Conservation (phyloP, 2,797 vertebrate species). For the Epinephelus awoara region DNA sequence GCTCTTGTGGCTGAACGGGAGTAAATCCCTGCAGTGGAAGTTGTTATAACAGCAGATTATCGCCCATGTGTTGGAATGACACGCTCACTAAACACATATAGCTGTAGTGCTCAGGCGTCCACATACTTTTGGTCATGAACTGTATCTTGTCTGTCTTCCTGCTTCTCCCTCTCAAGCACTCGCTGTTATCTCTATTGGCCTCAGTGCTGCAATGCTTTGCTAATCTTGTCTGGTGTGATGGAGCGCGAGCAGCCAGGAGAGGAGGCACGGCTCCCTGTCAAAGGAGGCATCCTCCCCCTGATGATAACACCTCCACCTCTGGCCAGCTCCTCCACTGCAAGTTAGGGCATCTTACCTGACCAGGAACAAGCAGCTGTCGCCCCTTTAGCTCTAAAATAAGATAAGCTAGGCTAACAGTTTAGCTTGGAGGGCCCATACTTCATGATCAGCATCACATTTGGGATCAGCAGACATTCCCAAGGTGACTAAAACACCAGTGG, state of each 20-base stretch:
- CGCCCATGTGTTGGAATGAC: no score
- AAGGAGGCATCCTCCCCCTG: constrained; percentile 24
- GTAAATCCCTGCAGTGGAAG: background rate
- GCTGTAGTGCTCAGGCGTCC: background rate
- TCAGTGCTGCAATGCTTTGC: constrained; percentile 12
- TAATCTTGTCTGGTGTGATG: constrained; percentile 51
- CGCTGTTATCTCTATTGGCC: constrained; percentile 41
- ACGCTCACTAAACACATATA: background rate
- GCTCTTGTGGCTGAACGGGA: no score
- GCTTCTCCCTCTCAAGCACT: background rate
- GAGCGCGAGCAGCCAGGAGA: constrained; percentile 29
- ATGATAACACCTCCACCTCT: constrained; percentile 41
- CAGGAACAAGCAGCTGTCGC: constrained; percentile 7
- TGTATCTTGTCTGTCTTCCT: background rate
- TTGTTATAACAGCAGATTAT: background rate
- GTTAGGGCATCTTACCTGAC: constrained; percentile 9
- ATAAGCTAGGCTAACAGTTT: constrained; percentile 36
- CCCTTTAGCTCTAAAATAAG: constrained; percentile 11
- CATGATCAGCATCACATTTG: background rate
- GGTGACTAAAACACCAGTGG: no score
- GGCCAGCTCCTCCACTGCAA: constrained; percentile 5
- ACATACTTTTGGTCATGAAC: constrained; percentile 1
- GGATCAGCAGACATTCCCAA: rapidly evolving
- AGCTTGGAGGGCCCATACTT: constrained; percentile 4
- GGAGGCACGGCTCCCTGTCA: constrained; percentile 3